phyloP scores from a whole-genome alignment of 2,797 vertebrate species.

The Malacoctenus gilli region DNA sequence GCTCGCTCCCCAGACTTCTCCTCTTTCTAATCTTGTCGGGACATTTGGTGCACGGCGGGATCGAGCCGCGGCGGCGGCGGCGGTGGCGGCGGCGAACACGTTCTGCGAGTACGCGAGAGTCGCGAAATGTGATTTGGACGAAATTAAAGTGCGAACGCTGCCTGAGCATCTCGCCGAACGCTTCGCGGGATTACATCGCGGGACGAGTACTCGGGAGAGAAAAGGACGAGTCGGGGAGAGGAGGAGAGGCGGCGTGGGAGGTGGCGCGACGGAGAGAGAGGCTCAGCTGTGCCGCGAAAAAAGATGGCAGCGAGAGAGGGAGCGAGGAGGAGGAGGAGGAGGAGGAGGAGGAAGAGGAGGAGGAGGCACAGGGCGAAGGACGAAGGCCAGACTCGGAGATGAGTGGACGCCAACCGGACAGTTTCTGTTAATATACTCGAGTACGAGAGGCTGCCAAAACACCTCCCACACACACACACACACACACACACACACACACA shows the following conservation, averaged over 20 bases:
- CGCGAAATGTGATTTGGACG: slow-evolving; percentile 51
- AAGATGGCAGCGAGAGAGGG: slow-evolving; percentile 50
- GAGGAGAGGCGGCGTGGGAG: slow-evolving; percentile 61
- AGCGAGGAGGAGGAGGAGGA: slow-evolving; percentile 34
- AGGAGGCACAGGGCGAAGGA: slow-evolving; percentile 48
- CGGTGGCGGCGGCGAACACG: no score
- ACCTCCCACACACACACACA: slow-evolving; percentile 62
- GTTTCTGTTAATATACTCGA: slow-evolving; percentile 67
- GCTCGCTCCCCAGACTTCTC: slow-evolving; percentile 11
- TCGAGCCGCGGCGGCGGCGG: slow-evolving; percentile 20
- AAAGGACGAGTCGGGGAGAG: slow-evolving; percentile 26
- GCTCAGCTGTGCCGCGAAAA: slow-evolving; percentile 75
- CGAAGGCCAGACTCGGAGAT: slow-evolving; percentile 60
- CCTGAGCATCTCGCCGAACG: slow-evolving; percentile 24
- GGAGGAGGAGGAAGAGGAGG: slow-evolving; percentile 12
- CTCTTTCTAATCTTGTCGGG: slow-evolving; percentile 49
- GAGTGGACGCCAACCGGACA: slow-evolving; percentile 68
- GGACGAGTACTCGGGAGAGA: slow-evolving; percentile 24
- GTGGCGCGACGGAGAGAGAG: slow-evolving; percentile 59
- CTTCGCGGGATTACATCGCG: slow-evolving; percentile 57
- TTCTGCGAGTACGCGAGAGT: slow-evolving; percentile 27
- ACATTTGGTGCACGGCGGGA: slow-evolving; percentile 37
- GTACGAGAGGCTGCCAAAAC: slow-evolving; percentile 61
- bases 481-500: slow-evolving; percentile 59
- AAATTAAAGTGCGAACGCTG: slow-evolving; percentile 46